These are phyloP conservation scores for Diplogasteroides magnus DNA, from an alignment of 1,140 invertebrate genomes.

Conservation along the genomic window DNA sequence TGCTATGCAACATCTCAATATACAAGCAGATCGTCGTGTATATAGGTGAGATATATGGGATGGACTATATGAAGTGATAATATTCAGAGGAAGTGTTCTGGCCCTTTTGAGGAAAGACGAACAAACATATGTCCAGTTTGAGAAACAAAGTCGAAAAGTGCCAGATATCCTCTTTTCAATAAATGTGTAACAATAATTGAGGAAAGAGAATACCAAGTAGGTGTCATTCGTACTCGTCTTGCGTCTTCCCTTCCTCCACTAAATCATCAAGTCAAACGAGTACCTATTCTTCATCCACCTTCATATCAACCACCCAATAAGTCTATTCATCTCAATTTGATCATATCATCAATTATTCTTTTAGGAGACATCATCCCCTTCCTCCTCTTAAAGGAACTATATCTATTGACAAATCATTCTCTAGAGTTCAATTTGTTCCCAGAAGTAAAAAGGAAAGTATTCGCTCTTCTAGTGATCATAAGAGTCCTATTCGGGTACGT, in stretches of 20 bases:
- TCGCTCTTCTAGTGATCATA: too few species aligned
- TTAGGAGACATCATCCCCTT: not conserved
- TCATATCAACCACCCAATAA: not conserved
- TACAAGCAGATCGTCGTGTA: not conserved
- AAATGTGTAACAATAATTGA: not conserved
- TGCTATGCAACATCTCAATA: not conserved
- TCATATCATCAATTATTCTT: not conserved
- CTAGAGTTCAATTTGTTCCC: not conserved
- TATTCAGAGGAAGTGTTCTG: not conserved
- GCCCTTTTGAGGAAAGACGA: not conserved
- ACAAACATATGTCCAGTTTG: not conserved
- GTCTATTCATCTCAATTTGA: not conserved
- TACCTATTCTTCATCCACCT: not conserved
- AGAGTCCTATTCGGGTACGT: too few species aligned
- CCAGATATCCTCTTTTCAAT: not conserved
- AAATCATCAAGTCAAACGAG: not conserved
- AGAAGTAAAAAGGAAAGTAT: not conserved
- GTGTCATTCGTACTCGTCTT: not conserved
- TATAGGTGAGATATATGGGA: too few species aligned
- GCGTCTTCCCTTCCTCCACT: not conserved
- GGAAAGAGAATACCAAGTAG: not conserved
- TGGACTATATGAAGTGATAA: too few species aligned
- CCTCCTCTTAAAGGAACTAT: not conserved
- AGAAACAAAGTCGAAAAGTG: not conserved
- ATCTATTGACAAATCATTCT: not conserved